phyloP scores from a whole-genome alignment of 1,140 invertebrate genomes.

The Meloidogyne floridensis region DNA sequence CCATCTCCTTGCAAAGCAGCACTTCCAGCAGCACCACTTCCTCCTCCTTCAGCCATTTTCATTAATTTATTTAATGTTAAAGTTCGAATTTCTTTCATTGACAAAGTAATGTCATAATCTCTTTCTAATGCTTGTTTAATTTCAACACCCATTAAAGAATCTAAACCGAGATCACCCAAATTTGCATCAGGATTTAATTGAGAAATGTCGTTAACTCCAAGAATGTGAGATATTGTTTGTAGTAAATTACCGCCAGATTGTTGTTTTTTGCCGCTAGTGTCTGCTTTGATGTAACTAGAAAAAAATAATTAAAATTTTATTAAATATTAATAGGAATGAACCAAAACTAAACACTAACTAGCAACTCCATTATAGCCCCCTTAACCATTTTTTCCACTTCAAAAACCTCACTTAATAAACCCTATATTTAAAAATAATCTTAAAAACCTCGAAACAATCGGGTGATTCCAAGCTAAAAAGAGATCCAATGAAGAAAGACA shows the following conservation, averaged over 20 bases:
- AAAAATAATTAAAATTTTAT: background rate
- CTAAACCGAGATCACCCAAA: constrained; percentile 89
- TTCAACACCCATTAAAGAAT: constrained; percentile 95
- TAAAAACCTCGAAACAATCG: constrained; percentile 76
- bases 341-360: constrained; percentile 66
- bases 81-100: constrained; percentile 82
- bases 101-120: constrained; percentile 84
- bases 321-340: background rate
- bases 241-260: constrained; percentile 81
- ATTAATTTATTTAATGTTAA: constrained; percentile 71
- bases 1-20: constrained; percentile 52
- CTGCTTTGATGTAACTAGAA: constrained; percentile 69
- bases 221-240: constrained; percentile 70
- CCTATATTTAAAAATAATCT: no score
- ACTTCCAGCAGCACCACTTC: constrained; percentile 27
- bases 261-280: constrained; percentile 70
- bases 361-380: no score
- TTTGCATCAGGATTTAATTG: constrained; percentile 76
- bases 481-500: constrained; percentile 82
- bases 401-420: no score
- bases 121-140: constrained; percentile 93
- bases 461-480: constrained; percentile 83
- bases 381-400: no score
- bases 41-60: constrained; percentile 71
- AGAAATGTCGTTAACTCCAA: constrained; percentile 78